Conservation (phyloP, 2,888 invertebrate species). For the Gari tellinella region DNA sequence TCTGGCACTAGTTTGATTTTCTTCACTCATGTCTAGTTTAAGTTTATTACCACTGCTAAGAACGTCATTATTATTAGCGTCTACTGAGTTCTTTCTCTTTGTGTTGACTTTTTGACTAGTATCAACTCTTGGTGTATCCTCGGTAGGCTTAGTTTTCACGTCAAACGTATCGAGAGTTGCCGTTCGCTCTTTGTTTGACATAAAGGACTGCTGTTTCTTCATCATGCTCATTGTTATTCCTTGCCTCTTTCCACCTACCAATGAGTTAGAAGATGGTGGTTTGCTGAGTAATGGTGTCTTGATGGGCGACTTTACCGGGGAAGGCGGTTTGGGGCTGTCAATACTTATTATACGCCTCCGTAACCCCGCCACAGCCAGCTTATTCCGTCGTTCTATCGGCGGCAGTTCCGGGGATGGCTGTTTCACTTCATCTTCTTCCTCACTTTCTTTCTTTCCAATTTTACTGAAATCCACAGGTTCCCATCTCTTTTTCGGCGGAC, state of each 20-base stretch:
- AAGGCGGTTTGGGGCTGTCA: conserved; percentile 35
- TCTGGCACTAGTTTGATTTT: too few relatives aligned
- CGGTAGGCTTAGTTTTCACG: too few relatives aligned
- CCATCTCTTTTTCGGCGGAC: conserved; percentile 47
- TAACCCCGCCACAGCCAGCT: conserved; percentile 26
- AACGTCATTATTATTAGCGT: too few relatives aligned
- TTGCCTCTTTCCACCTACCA: conserved; percentile 24
- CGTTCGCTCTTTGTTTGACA: conserved; percentile 26
- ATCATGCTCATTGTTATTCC: conserved; percentile 58
- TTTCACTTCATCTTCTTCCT: conserved; percentile 6
- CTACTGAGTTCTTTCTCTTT: too few relatives aligned
- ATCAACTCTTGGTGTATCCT: too few relatives aligned
- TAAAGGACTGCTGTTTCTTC: conserved; percentile 55
- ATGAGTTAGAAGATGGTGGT: conserved; percentile 18
- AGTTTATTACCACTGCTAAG: too few relatives aligned
- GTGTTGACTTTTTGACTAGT: too few relatives aligned
- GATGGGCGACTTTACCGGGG: conserved; percentile 16
- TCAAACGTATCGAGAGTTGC: too few relatives aligned
- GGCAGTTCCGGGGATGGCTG: conserved; percentile 20
- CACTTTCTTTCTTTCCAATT: conserved; percentile 12
- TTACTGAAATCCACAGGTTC: conserved; percentile 11
- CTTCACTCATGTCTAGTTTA: too few relatives aligned
- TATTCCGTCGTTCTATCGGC: conserved; percentile 30
- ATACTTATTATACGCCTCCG: conserved; percentile 40
- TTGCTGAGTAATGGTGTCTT: conserved; percentile 30